Evolutionary conservation across 2,113 vertebrate species (phyloP).

Genomic region (Ifrita kowaldi): DNA sequence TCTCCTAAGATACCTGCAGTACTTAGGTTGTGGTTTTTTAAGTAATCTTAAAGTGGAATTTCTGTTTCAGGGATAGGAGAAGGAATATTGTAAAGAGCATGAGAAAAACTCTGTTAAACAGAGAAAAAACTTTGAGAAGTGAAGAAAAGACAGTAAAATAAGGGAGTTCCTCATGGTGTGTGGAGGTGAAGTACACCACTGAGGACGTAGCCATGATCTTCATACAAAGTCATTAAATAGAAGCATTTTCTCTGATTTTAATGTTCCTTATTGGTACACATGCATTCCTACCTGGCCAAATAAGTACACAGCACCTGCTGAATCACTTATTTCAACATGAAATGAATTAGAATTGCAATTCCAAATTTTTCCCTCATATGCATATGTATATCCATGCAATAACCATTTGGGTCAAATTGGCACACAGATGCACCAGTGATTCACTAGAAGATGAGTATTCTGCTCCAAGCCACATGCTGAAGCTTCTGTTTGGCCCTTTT

Average conservation of each 20-base stretch:
- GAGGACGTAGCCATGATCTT: neutral
- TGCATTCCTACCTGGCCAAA: neutral
- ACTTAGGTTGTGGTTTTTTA: neutral
- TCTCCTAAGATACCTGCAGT: neutral
- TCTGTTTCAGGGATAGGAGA: neutral
- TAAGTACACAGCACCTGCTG: neutral
- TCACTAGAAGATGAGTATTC: neutral
- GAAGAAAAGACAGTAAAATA: neutral
- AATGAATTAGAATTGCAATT: neutral
- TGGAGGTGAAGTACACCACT: neutral
- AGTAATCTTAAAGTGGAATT: neutral
- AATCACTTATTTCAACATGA: neutral
- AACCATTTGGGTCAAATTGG: neutral
- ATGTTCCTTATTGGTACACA: neutral
- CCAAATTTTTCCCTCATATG: neutral
- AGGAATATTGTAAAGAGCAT: neutral
- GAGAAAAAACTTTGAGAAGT: neutral
- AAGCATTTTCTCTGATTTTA: neutral
- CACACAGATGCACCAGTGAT: neutral
- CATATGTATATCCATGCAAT: neutral
- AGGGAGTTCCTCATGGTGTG: neutral
- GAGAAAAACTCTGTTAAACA: neutral
- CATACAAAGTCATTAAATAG: neutral
- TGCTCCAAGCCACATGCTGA: neutral
- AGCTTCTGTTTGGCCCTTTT: neutral